Evolutionary conservation across 2,797 vertebrate genomes (phyloP).

Genomic region (Anguilla marmorata): DNA sequence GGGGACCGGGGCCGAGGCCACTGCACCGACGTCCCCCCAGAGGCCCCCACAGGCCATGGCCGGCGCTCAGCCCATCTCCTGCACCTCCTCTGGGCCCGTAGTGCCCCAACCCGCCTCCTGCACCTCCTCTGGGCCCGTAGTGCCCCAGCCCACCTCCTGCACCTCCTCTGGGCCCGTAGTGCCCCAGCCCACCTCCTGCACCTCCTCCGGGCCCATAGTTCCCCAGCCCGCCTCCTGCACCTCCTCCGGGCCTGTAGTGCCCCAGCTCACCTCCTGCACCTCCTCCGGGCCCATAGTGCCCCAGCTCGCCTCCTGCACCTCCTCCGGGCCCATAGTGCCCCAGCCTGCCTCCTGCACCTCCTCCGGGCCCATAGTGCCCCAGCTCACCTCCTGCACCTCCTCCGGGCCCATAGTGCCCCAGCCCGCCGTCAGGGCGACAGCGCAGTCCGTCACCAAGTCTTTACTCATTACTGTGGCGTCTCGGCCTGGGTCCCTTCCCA

Average conservation of each 20-base stretch:
- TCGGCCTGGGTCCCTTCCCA: slow-evolving; percentile 53
- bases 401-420: slow-evolving; percentile 61
- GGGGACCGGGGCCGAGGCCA: slow-evolving; percentile 56
- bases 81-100: too few relatives aligned
- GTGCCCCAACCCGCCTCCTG: too few relatives aligned
- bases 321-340: too few relatives aligned
- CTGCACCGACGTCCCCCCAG: slow-evolving; percentile 62
- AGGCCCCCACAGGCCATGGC: slow-evolving; percentile 61
- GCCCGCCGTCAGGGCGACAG: slow-evolving; percentile 55
- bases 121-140: too few relatives aligned
- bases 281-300: too few relatives aligned
- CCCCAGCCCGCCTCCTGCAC: slow-evolving; percentile 51
- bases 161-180: too few relatives aligned
- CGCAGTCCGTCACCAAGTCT: slow-evolving; percentile 67
- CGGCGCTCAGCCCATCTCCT: slow-evolving; percentile 23
- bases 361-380: too few relatives aligned
- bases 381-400: slow-evolving; percentile 30
- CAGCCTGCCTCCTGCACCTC: too few relatives aligned
- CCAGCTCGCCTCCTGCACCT: too few relatives aligned
- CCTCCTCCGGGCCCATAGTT: slow-evolving; percentile 55
- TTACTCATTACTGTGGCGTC: slow-evolving; percentile 61
- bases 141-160: too few relatives aligned
- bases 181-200: slow-evolving; percentile 36
- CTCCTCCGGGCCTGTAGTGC: too few relatives aligned
- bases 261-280: too few relatives aligned